Base-by-base conservation (phyloP, 2,888 invertebrate genomes). In the Leucania comma region DNA sequence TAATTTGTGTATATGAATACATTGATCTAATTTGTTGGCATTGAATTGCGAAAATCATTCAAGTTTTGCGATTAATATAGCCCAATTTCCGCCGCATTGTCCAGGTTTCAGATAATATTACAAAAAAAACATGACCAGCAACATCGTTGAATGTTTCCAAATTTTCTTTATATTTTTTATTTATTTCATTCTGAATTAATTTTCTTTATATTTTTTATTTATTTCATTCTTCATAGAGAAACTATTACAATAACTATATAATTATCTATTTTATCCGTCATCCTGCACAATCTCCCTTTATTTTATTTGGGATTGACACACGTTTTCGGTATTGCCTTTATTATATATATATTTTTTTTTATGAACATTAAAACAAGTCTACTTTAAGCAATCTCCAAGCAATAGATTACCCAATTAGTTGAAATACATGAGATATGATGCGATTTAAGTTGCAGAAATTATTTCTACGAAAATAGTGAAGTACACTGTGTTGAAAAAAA, bases 21-120 rank as follows among this genome's bases (percentile, higher is more conserved):
- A 24, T 61, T 22, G 14, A 58, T 32, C 12, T 22, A 32, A 35
- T 50, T 24, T 54, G 17, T 24, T 12, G 24, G 46, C 46, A 78
- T 78, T 78, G 56, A 32, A 12, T 38, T 48, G 14, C 12, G 20
- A 72, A 78, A 22, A 32, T 17, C 48, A 56, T 57, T 61, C n/a
- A 78, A 24, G 9, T 12, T 14, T 65, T 48, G 32, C 20, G 2
- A 20, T 24, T 17, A 42, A 20, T 42, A 24, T 17, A 42, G 0
- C n/a, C 14, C 10, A 22, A 26, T 42, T 61, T 29, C 46, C 22
- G 29, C n/a, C 8, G 3, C 22, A 32, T 42, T 14, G 32, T 26
- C 22, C n/a, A n/a, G n/a, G n/a, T n/a, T n/a, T n/a, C n/a, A n/a
- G n/a, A n/a, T n/a, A n/a, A n/a, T n/a, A n/a, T n/a, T n/a, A n/a